Evolutionary conservation across 2,113 vertebrate species (phyloP), one percentile per base, ranked within the genome.

Genomic region (Numenius arquata): DNA sequence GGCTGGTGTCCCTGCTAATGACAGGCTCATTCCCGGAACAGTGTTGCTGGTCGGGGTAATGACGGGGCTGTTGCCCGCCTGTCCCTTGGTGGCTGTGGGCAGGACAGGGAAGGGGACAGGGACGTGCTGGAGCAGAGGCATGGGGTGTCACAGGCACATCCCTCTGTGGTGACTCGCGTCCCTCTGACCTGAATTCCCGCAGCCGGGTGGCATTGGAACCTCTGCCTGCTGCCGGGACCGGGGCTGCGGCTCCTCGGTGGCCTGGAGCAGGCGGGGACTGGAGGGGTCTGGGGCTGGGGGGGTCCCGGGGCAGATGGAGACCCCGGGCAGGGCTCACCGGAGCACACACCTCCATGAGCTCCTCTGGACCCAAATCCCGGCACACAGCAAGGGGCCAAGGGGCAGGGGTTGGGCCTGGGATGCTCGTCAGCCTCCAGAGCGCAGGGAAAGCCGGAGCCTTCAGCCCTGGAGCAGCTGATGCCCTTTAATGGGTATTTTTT

Each of bases 71-170:
- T 19, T 62, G 47, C 30, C 61, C 18, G 12, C 43, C 58, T 36
- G 75, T 26, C 47, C 36, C 73, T 14, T 1, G 3, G 5, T 2
- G 3, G 34, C 55, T 7, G n/a, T 6, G 59, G 15, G 19, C 41
- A 48, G 38, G 52, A 48, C 2, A 4, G 25, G 13, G 52, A 29
- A 5, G 6, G n/a, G 66, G 58, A 45, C 16, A 5, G 38, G 32
- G 38, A 15, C 26, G n/a, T 20, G 30, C 53, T 8, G 53, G 62
- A 29, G 61, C 38, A 19, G 59, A 43, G 36, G 23, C 25, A 4
- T 1, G 2, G 45, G n/a, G 13, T 8, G 4, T 16, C 8, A 0
- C 0, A 5, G 36, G 32, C 1, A 1, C 4, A 2, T 58, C 34
- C 18, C 4, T 2, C 65, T 45, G 65, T 1, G 2, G 30, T 36